A percentile compares a stretch with the other conserved stretches of the same genome.
Conservation (phyloP, 2,888 invertebrate species). For the Perizoma flavofasciatum region DNA sequence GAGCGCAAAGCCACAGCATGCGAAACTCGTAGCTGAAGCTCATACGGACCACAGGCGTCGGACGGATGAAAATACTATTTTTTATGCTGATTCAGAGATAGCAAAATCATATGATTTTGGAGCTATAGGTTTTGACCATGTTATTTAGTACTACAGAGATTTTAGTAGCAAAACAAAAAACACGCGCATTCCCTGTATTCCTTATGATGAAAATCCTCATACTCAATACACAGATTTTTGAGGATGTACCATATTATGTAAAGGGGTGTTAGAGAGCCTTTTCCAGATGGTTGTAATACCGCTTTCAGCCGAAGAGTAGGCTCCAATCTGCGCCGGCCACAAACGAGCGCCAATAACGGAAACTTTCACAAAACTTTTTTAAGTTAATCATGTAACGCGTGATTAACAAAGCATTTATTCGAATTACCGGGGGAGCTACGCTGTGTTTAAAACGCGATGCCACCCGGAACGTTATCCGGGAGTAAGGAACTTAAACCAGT, state of each 20-base stretch:
- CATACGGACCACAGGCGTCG: constrained; percentile 9
- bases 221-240: too few relatives aligned
- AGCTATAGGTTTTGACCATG: not conserved
- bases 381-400: constrained; percentile 38
- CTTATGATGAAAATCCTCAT: too few relatives aligned
- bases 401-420: constrained; percentile 28
- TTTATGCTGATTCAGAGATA: too few relatives aligned
- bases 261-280: not conserved
- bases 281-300: constrained; percentile 1
- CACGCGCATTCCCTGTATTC: too few relatives aligned
- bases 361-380: constrained; percentile 18
- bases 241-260: not conserved
- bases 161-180: not conserved
- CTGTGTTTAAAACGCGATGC: constrained; percentile 11
- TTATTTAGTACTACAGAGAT: too few relatives aligned
- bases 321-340: constrained; percentile 8
- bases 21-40: constrained; percentile 1
- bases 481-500: constrained; percentile 2
- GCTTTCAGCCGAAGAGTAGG: not conserved
- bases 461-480: not conserved
- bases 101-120: too few relatives aligned
- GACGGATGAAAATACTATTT: not conserved
- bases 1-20: constrained; percentile 18
- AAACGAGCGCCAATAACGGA: constrained; percentile 1
- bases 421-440: constrained; percentile 15